Evolutionary conservation across 1,140 invertebrate genomes (phyloP), one percentile per base, ranked within the genome.

Genomic region (Pogonomyrmex californicus): DNA sequence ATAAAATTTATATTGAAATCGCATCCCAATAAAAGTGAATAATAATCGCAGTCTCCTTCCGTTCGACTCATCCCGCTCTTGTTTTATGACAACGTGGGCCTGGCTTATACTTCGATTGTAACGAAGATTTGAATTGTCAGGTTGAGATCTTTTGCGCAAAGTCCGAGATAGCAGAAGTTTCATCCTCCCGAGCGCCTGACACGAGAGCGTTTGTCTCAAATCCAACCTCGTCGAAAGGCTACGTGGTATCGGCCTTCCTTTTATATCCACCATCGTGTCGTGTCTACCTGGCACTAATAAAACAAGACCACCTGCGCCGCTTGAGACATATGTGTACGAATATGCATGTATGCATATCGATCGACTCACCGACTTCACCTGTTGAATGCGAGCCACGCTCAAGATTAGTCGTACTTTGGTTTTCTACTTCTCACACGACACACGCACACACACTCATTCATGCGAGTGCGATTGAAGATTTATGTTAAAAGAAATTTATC

Each of bases 251-350:
- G 65, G 54, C 49, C 5, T 23, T 41, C 49, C 49, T 82, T 82
- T 60, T 62, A 36, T 56, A 79, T 60, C 14, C 36, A 30, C 23
- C 51, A 58, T 23, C 51, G 44, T 51, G 77, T 62, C 58, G 49
- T 87, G 76, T 62, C 44, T 78, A 75, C 51, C 56, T 83, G 76
- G 51, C 71, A 85, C 88, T 91, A 91, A 93, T 91, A 89, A 92
- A 91, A 90, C 88, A 86, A 91, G 92, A 93, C 90, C 93, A 93
- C 93, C 93, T 94, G 93, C 91, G 83, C 65, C 65, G 88, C 51
- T 82, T 87, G 88, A 68, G 89, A 89, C 68, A 89, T 54, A 75
- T 75, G 63, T 66, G 62, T 68, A 79, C n/a, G 63, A 54, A 58
- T 82, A 44, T 75, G 38, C 65, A 83, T 30, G 54, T 36, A 73